These are phyloP conservation scores for Virgularia gustaviana DNA, from an alignment of 92 coral and sea anemone genomes.

Conservation along the genomic window DNA sequence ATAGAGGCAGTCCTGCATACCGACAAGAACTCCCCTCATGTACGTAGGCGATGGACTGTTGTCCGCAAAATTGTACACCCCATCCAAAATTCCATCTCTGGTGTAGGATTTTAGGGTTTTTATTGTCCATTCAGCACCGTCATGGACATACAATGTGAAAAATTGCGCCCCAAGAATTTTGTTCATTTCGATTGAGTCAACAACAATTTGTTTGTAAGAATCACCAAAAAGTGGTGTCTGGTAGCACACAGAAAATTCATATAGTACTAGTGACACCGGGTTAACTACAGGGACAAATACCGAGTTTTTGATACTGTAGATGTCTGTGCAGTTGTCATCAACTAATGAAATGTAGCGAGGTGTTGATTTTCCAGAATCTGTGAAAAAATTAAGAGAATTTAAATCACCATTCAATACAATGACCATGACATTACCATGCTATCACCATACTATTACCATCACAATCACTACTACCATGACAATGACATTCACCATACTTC, in stretches of 20 bases:
- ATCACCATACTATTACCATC: too few species aligned
- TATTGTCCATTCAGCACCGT: not conserved
- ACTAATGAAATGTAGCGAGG: not conserved
- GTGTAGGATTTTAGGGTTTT: not conserved
- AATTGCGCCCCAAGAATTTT: constrained; percentile 5
- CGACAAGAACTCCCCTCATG: not conserved
- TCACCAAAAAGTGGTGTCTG: not conserved
- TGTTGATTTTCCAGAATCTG: too few species aligned
- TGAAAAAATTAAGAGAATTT: too few species aligned
- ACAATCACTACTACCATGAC: too few species aligned
- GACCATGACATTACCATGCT: too few species aligned
- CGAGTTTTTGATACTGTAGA: not conserved
- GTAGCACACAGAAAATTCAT: not conserved
- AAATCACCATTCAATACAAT: too few species aligned
- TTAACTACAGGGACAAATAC: constrained; percentile 12
- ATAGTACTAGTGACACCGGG: not conserved
- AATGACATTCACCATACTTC: too few species aligned
- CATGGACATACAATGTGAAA: constrained; percentile 13
- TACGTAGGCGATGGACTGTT: constrained; percentile 4
- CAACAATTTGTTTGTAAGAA: constrained; percentile 1
- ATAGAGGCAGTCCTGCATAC: not conserved
- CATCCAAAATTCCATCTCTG: constrained; percentile 4
- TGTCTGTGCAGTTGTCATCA: not conserved
- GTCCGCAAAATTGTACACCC: not conserved
- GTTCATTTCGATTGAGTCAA: constrained; percentile 26